Conservation (phyloP, 2,797 vertebrate genomes). For the Fistularia tabacaria region DNA sequence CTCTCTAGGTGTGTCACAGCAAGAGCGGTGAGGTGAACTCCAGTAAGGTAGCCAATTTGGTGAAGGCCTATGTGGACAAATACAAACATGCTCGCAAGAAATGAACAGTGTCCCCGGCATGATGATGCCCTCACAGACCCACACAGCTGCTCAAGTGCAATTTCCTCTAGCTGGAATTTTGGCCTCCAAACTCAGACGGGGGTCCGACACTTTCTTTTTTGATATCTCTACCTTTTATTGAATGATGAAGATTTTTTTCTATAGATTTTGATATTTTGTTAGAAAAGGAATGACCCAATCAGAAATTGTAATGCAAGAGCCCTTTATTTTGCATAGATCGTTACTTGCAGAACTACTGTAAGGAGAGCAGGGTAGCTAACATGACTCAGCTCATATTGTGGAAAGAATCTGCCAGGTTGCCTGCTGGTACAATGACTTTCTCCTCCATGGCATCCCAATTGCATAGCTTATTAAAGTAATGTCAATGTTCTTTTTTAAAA, state of each 20-base stretch:
- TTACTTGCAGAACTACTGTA: conserved; percentile 60
- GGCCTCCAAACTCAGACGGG: conserved; percentile 75
- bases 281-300: conserved; percentile 74
- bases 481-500: conserved; percentile 65
- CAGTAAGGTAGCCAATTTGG: conserved; percentile 93
- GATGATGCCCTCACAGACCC: conserved; percentile 41
- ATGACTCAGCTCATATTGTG: conserved; percentile 56
- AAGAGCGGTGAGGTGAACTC: conserved; percentile 97
- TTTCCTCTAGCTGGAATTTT: conserved; percentile 79
- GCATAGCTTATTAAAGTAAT: conserved; percentile 53
- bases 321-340: conserved; percentile 79
- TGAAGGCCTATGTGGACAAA: conserved; percentile 97
- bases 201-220: conserved; percentile 76
- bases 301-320: conserved; percentile 87
- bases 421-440: conserved; percentile 64
- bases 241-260: conserved; percentile 80
- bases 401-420: conserved; percentile 59
- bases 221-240: conserved; percentile 81
- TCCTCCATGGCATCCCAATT: conserved; percentile 34
- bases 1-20: conserved; percentile 89
- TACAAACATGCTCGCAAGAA: conserved; percentile 92
- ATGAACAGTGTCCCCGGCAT: conserved; percentile 37
- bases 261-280: conserved; percentile 96
- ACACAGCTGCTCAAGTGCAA: conserved; percentile 85
- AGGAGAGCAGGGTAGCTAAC: conserved; percentile 60